A percentile compares a stretch with the other conserved stretches of the same genome.
Evolutionary conservation across 2,888 invertebrate genomes (phyloP).

Genomic region (Meliscaeva auricollis): DNA sequence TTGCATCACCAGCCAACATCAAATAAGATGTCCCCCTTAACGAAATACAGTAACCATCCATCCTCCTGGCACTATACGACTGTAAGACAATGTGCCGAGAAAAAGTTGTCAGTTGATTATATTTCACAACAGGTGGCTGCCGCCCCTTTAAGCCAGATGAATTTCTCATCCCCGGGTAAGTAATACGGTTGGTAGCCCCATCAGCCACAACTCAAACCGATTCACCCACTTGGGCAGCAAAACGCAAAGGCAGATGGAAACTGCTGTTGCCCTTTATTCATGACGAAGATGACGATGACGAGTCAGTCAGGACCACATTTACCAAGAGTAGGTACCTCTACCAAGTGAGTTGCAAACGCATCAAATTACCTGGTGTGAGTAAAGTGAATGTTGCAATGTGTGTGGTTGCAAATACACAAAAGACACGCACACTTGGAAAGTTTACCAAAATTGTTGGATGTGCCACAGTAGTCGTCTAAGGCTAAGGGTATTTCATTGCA

Average conservation of each 20-base stretch:
- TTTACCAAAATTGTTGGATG: slow-evolving; percentile 45
- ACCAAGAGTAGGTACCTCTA: slow-evolving; percentile 1
- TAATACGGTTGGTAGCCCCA: not conserved
- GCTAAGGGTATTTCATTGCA: slow-evolving; percentile 33
- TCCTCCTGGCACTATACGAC: slow-evolving; percentile 36
- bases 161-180: slow-evolving; percentile 1
- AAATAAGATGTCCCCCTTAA: not conserved
- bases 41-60: not conserved
- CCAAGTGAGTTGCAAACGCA: slow-evolving; percentile 49
- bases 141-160: slow-evolving; percentile 42
- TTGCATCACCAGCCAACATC: slow-evolving; percentile 36
- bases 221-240: slow-evolving; percentile 1
- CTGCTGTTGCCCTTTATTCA: not conserved
- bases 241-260: not conserved
- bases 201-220: slow-evolving; percentile 26
- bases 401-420: slow-evolving; percentile 20
- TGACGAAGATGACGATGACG: slow-evolving; percentile 27
- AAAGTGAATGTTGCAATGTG: slow-evolving; percentile 27
- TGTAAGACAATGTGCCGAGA: slow-evolving; percentile 67
- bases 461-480: slow-evolving; percentile 9
- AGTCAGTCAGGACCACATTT: slow-evolving; percentile 39
- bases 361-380: not conserved
- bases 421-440: slow-evolving; percentile 33
- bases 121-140: slow-evolving; percentile 73
- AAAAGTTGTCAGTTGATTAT: slow-evolving; percentile 66